phyloP scores from a whole-genome alignment of 1,140 invertebrate species.

The Orchestia grillus region DNA sequence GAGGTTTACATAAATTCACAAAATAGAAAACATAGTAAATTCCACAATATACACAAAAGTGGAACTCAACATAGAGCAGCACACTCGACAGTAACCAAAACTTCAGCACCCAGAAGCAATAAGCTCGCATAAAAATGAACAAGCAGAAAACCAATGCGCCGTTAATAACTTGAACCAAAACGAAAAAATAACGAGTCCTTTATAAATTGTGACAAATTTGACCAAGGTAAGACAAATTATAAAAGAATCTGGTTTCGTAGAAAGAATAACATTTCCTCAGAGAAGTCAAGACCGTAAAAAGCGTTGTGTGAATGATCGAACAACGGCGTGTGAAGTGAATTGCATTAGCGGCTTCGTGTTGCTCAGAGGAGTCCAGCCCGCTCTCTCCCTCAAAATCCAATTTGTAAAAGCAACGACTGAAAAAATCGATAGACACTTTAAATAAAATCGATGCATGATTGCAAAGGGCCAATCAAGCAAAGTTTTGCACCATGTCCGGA shows the following conservation, averaged over 20 bases:
- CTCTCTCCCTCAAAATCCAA: background rate
- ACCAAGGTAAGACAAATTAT: background rate
- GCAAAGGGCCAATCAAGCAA: background rate
- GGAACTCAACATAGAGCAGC: too few species aligned
- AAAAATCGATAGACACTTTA: background rate
- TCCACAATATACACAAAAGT: too few species aligned
- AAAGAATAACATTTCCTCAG: background rate
- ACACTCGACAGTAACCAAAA: background rate
- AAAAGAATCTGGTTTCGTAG: background rate
- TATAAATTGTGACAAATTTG: background rate
- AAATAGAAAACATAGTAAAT: too few species aligned
- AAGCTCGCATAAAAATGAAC: background rate
- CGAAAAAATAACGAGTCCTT: background rate
- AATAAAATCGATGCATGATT: slow-evolving; percentile 40
- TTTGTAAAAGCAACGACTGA: background rate
- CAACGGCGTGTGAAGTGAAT: background rate
- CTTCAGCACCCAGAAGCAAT: background rate
- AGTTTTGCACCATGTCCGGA: background rate
- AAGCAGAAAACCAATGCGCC: too few species aligned
- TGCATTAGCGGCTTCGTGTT: background rate
- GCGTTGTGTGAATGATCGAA: background rate
- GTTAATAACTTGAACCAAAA: background rate
- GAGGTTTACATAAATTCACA: too few species aligned
- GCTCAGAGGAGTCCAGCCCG: background rate
- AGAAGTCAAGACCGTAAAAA: background rate